A percentile compares a stretch with the other conserved stretches of the same genome.
Conservation (phyloP, 2,113 vertebrate genomes). For the Herpailurus yagouaroundi region DNA sequence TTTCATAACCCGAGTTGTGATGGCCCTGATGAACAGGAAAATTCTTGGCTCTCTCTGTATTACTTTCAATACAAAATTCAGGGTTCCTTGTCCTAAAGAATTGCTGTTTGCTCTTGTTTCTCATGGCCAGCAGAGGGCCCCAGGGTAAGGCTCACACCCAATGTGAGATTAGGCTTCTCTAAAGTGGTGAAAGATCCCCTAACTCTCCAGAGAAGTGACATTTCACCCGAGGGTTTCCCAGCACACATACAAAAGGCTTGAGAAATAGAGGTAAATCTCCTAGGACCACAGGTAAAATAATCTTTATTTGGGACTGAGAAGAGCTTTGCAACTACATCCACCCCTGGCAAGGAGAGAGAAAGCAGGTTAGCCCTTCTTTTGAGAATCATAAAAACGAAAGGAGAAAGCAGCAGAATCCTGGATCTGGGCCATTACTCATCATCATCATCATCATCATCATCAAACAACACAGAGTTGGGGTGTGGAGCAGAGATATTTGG, state of each 20-base stretch:
- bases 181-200: background rate
- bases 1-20: background rate
- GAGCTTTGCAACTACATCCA: background rate
- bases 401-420: background rate
- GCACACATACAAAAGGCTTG: conserved; percentile 1
- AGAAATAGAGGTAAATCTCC: background rate
- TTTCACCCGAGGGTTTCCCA: conserved; percentile 43
- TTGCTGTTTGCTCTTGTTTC: background rate
- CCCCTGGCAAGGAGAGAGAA: background rate
- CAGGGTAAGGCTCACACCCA: background rate
- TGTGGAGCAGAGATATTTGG: background rate
- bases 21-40: background rate
- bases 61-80: background rate
- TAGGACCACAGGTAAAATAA: background rate
- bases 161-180: background rate
- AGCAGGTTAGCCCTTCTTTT: background rate
- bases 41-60: background rate
- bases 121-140: background rate
- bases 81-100: background rate
- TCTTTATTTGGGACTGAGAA: background rate
- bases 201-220: background rate
- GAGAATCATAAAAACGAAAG: conserved; percentile 12
- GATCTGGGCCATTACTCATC: background rate
- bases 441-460: too few relatives aligned
- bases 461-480: background rate